Evolutionary conservation across 2,113 vertebrate species (phyloP), one percentile per base, ranked within the genome.

Genomic region (Tamias sibiricus): DNA sequence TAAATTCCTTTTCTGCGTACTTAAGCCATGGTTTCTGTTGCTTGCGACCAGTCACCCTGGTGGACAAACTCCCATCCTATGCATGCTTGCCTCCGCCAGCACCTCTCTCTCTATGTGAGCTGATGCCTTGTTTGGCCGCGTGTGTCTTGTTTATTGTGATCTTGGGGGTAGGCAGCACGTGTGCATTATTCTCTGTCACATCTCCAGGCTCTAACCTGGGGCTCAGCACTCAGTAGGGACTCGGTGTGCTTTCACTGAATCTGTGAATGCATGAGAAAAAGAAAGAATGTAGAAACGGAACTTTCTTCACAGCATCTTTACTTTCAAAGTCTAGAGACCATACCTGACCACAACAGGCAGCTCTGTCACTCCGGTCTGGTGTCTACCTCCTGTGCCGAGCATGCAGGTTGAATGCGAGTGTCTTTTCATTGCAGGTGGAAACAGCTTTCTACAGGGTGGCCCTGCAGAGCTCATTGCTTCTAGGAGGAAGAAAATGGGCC

Each of bases 11-110:
- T 81, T 6, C 13, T 76, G 35, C 28, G 89, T n/a, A 69, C 10
- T 52, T 91, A 79, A 88, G 24, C 84, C 66, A 40, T n/a, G 52
- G 57, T 75, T 95, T 87, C 64, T 42, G 72, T 94, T 59, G 54
- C 83, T 84, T 91, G 88, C 44, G 52, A 77, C 54, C 57, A 22
- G 3, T 59, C 66, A 28, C 24, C 14, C 57, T 10, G 26, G 32
- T 35, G 30, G 35, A 30, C 35, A 19, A 6, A 22, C 8, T 32
- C 47, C 35, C 19, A 7, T 52, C 42, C 44, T 8, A 47, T 8
- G 5, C 5, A 20, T 12, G 62, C n/a, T 84, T 72, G 19, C 12
- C 42, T 81, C 19, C 42, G 32, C 42, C n/a, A 69, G 30, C n/a
- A 20, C n/a, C 77, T 87, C 69, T 59, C 6, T 40, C 19, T 88